Conservation (phyloP, 2,888 invertebrate genomes). For the Uloborus plumipes region DNA sequence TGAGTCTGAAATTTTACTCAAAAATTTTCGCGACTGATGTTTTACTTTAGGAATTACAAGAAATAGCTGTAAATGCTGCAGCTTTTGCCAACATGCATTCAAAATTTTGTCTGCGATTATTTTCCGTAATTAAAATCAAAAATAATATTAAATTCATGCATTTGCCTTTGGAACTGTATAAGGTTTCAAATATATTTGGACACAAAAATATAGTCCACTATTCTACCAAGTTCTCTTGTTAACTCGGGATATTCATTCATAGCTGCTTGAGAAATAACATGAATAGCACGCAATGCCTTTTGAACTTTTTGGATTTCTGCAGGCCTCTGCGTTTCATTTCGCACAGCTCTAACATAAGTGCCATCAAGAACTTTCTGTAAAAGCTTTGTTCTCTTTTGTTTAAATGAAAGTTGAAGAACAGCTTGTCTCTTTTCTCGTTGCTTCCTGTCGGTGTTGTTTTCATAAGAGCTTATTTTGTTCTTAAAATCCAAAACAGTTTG, state of each 20-base stretch:
- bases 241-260: constrained; percentile 33
- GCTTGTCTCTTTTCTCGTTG: constrained; percentile 44
- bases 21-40: too few relatives aligned
- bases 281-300: constrained; percentile 16
- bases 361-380: constrained; percentile 40
- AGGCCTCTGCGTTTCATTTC: constrained; percentile 32
- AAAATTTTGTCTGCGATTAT: too few relatives aligned
- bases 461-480: constrained; percentile 26
- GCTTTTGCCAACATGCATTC: too few relatives aligned
- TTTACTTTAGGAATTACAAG: too few relatives aligned
- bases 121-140: not conserved
- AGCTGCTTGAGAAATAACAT: constrained; percentile 30
- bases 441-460: constrained; percentile 43
- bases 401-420: constrained; percentile 36
- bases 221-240: constrained; percentile 22
- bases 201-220: constrained; percentile 39
- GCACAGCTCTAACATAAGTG: constrained; percentile 46
- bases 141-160: not conserved
- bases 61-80: too few relatives aligned
- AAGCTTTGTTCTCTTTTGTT: constrained; percentile 45
- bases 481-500: constrained; percentile 12
- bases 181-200: constrained; percentile 25
- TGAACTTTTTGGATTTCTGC: constrained; percentile 43
- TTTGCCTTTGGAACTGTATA: too few relatives aligned
- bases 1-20: too few relatives aligned